Conservation (phyloP, 2,888 invertebrate genomes). For the Calameuta filiformis region DNA sequence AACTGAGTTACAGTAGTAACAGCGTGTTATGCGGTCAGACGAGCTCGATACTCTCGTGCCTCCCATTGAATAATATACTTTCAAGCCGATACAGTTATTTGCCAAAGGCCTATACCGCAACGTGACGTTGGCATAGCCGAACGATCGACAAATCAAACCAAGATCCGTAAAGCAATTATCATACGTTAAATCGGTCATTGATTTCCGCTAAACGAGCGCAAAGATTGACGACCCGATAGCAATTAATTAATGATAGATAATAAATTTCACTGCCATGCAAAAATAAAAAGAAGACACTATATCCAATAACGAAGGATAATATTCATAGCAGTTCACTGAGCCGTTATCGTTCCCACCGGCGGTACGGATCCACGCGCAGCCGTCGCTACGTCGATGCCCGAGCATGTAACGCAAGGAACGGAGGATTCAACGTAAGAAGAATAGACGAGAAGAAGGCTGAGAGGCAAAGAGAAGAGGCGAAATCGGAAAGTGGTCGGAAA, state of each 20-base stretch:
- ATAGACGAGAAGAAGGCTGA: background rate
- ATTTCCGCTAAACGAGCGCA: background rate
- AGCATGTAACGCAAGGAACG: background rate
- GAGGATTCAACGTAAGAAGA: background rate
- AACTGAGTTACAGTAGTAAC: background rate
- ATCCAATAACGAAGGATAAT: background rate
- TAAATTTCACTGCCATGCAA: background rate
- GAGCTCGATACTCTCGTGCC: background rate
- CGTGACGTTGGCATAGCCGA: background rate
- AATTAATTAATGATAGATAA: background rate
- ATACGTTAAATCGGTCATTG: background rate
- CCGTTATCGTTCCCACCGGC: background rate
- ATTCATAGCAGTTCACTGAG: background rate
- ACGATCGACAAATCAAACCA: background rate
- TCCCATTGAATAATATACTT: background rate
- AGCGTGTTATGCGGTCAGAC: background rate
- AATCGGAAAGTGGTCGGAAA: background rate
- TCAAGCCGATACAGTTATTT: conserved; percentile 1
- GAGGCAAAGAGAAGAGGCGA: background rate
- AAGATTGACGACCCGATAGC: background rate
- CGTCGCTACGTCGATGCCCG: background rate
- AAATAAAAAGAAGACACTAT: background rate
- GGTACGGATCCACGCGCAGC: background rate
- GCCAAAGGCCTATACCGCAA: background rate
- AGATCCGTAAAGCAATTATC: background rate